Base-by-base conservation (phyloP, 2,888 invertebrate genomes). In the Hermodice carunculata region DNA sequence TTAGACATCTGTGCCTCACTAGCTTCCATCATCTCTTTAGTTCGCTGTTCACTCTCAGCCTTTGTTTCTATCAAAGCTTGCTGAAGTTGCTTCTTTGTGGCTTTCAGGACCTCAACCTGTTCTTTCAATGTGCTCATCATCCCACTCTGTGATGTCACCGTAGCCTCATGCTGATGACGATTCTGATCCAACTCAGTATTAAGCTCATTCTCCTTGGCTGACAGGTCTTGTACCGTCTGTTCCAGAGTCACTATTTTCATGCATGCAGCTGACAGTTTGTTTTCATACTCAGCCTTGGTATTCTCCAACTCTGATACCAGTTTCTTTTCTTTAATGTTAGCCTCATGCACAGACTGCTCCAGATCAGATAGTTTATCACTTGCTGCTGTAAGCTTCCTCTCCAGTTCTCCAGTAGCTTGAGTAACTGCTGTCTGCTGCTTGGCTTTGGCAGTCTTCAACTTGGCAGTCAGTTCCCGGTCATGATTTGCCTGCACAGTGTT, bases 31-130 rank as follows among this genome's bases (percentile, higher is more conserved):
- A 63, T 65, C 17, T 31, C 28, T 34, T 44, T 26, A 53, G 68
- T 31, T 52, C 54, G 64, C 19, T 28, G 28, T n/a, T 57, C 60
- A 31, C 64, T 51, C 2, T 56, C 46, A 22, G 32, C 17, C 51
- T 60, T 19, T 0, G 59, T 53, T 17, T 11, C 19, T 3, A 63
- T 43, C 19, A 81, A 66, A 61, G 78, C 58, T 31, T 61, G 67
- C 65, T 56, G 52, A 8, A 71, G 61, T 1, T 63, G 76, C 22
- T 42, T n/a, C 40, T 65, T 61, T 3, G 53, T 51, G 8, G 49
- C 26, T 28, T 53, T 49, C 34, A 67, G 29, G 14, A 3, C 3
- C 4, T 19, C 28, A 5, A 64, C 58, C 22, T 17, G 61, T 24
- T 66, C 49, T 32, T 64, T 63, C 28, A 66, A 17, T 24, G 32